These are phyloP conservation scores for Orthonevra nobilis DNA, from an alignment of 2,888 invertebrate species.

Conservation along the genomic window DNA sequence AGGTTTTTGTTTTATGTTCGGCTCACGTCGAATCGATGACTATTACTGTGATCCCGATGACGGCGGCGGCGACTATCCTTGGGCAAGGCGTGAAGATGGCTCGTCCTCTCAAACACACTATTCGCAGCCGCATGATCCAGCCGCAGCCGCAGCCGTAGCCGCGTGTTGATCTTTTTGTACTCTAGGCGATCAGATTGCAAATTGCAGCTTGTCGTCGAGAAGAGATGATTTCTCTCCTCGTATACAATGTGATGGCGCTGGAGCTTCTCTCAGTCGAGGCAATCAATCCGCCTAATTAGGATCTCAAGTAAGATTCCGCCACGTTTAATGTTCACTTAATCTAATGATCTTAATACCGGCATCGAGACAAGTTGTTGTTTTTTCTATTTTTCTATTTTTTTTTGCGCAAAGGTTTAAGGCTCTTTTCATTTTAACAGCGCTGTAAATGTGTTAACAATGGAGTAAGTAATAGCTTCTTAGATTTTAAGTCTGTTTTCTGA, in stretches of 20 bases:
- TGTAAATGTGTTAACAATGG: slow-evolving; percentile 17
- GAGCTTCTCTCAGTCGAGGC: slow-evolving; percentile 16
- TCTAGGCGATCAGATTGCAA: slow-evolving; percentile 67
- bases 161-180: slow-evolving; percentile 57
- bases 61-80: slow-evolving; percentile 67
- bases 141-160: no score
- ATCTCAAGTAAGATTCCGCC: slow-evolving; percentile 67
- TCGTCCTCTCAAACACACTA: slow-evolving; percentile 56
- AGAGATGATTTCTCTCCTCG: slow-evolving; percentile 40
- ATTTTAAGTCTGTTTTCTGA: slow-evolving; percentile 48
- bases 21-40: slow-evolving; percentile 57
- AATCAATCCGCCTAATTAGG: slow-evolving; percentile 64
- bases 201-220: slow-evolving; percentile 69
- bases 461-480: slow-evolving; percentile 27
- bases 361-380: slow-evolving; percentile 19
- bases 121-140: slow-evolving; percentile 51
- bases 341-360: slow-evolving; percentile 61
- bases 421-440: no score
- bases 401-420: no score
- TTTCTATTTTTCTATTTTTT: no score
- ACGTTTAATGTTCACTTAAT: slow-evolving; percentile 70
- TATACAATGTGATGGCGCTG: background rate
- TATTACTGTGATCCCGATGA: slow-evolving; percentile 65
- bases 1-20: slow-evolving; percentile 47
- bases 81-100: slow-evolving; percentile 67